Base-by-base conservation (phyloP, 2,113 vertebrate genomes). In the Lutjanus erythropterus region DNA sequence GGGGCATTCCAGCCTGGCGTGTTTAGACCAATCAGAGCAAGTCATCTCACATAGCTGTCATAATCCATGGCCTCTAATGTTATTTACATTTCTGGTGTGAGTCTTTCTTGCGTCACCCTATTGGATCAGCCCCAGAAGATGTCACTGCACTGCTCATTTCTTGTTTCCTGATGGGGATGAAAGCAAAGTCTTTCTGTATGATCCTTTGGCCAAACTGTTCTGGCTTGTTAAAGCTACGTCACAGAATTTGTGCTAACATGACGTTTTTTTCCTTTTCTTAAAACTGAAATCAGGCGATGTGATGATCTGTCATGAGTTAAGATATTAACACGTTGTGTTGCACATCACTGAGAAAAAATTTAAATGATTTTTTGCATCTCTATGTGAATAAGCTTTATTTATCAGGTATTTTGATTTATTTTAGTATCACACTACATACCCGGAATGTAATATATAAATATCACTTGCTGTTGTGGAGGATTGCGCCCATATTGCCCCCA, bases 11-110 rank as follows among this genome's bases (percentile, higher is more conserved):
- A 60, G 65, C 33, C 25, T 41, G 44, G 11, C 31, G 19, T 12
- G 31, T 42, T 33, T 10, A 27, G 15, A 53, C 16, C 50, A 35
- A 16, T 52, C 39, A 25, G 9, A 46, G 6, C 27, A 75, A 66
- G n/a, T 21, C 39, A 27, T 46, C 61, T 46, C 39, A 76, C 42
- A 9, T 6, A 6, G 46, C n/a, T 3, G 42, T 67, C 35, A 53
- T 6, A 27, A 21, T 23, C 9, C 42, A 6, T 19, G 19, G 1
- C 2, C 12, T 5, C 62, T 25, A 1, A 35, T 72, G 16, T 35
- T 61, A 33, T 79, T 80, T 53, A 49, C 59, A 42, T 46, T 41
- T 56, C 19, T 49, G 14, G 11, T 69, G 44, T 44, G 55, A 81
- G 16, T 46, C 27, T 23, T 19, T 37, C 29, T 29, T 49, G 55